phyloP scores from a whole-genome alignment of 1,140 invertebrate genomes.

The Cataglyphis hispanica region DNA sequence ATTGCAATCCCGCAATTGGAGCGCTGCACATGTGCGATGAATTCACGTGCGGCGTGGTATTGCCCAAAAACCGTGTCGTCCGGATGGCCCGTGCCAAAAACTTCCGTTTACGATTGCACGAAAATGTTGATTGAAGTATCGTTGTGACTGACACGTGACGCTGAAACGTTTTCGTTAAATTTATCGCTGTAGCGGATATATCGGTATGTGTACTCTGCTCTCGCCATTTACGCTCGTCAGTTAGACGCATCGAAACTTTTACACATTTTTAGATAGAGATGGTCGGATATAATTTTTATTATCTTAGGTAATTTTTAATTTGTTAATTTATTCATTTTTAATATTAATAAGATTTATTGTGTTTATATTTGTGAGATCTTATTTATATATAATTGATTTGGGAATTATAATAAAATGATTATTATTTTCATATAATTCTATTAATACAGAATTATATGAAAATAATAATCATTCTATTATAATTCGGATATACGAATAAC shows the following conservation, averaged over 20 bases:
- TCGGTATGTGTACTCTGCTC: slow-evolving; percentile 5
- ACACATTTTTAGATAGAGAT: too few relatives aligned
- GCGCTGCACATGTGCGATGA: neutral
- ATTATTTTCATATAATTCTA: too few relatives aligned
- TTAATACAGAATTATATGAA: too few relatives aligned
- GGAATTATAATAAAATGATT: too few relatives aligned
- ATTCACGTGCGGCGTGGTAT: neutral
- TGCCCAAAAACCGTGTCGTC: slow-evolving; percentile 6
- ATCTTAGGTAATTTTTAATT: too few relatives aligned
- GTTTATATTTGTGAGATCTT: too few relatives aligned
- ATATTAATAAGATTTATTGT: too few relatives aligned
- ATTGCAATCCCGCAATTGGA: neutral
- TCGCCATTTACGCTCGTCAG: slow-evolving; percentile 7
- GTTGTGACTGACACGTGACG: slow-evolving; percentile 33
- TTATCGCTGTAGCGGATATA: slow-evolving; percentile 23
- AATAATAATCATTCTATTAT: too few relatives aligned
- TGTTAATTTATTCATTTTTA: too few relatives aligned
- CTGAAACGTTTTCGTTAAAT: slow-evolving; percentile 34
- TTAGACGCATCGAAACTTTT: slow-evolving; percentile 24
- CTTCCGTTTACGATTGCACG: slow-evolving; percentile 53
- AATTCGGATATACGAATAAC: too few relatives aligned
- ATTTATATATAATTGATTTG: too few relatives aligned
- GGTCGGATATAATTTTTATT: too few relatives aligned
- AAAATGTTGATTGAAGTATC: slow-evolving; percentile 54
- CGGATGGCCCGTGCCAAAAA: slow-evolving; percentile 37